phyloP scores from a whole-genome alignment of 2,113 vertebrate genomes.

The Heteronetta atricapilla region DNA sequence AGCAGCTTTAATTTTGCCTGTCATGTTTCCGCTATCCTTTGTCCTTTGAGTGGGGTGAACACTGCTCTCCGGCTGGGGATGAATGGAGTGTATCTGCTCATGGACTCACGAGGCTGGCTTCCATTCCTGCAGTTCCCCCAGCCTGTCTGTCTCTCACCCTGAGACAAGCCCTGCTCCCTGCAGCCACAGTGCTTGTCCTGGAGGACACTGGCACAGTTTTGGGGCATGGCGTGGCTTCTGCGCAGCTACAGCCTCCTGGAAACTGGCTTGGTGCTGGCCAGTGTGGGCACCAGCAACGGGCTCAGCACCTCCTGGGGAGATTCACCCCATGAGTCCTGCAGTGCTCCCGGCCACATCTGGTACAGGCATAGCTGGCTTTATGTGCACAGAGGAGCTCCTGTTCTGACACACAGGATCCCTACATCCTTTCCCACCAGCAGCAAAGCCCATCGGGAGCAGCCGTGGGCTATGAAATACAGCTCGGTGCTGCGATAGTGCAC shows the following conservation, averaged over 20 bases:
- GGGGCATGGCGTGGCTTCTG: fast-evolving
- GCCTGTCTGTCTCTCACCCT: neutral
- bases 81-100: neutral
- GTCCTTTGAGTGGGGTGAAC: neutral
- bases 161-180: neutral
- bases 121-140: neutral
- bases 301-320: neutral
- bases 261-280: neutral
- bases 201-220: neutral
- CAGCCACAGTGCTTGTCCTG: neutral
- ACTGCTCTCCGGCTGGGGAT: neutral
- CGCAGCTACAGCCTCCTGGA: fast-evolving
- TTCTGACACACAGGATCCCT: neutral
- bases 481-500: neutral
- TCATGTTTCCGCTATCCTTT: neutral
- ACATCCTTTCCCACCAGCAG: neutral
- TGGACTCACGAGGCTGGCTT: neutral
- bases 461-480: neutral
- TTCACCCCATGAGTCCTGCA: fast-evolving
- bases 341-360: neutral
- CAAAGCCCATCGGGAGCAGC: neutral
- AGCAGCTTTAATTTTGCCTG: neutral
- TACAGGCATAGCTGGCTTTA: fast-evolving
- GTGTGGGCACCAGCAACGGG: neutral
- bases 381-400: neutral